phyloP scores from a whole-genome alignment of 2,888 invertebrate genomes.

The Acanthopleura granulata region DNA sequence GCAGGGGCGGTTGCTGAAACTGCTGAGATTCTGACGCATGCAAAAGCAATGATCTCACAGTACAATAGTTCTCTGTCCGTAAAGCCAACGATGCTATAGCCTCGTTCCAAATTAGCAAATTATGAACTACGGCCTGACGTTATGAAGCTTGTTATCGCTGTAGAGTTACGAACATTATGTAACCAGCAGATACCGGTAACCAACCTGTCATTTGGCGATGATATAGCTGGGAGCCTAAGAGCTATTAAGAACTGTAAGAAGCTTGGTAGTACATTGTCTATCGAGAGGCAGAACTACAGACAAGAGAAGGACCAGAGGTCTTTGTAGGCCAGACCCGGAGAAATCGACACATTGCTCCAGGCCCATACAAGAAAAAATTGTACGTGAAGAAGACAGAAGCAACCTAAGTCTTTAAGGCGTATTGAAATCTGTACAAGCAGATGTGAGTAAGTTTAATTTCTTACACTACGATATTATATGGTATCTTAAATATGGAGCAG shows the following conservation, averaged over 20 bases:
- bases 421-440: slow-evolving; percentile 2
- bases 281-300: too few species aligned
- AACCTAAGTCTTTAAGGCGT: background rate
- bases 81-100: slow-evolving; percentile 17
- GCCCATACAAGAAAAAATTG: background rate
- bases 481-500: too few species aligned
- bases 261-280: too few species aligned
- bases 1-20: background rate
- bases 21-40: background rate
- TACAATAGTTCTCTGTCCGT: background rate
- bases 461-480: background rate
- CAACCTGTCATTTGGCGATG: slow-evolving; percentile 19
- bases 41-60: background rate
- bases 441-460: background rate
- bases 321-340: background rate
- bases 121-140: slow-evolving; percentile 17
- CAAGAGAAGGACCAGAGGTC: too few species aligned
- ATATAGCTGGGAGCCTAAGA: slow-evolving; percentile 21
- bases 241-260: slow-evolving; percentile 19
- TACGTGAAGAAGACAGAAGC: background rate
- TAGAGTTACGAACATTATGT: slow-evolving; percentile 20
- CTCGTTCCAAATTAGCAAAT: slow-evolving; percentile 20
- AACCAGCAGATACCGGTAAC: background rate
- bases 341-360: background rate
- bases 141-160: slow-evolving; percentile 18